Evolutionary conservation across 2,888 invertebrate genomes (phyloP).

Genomic region (Lycocerus yunnanus): DNA sequence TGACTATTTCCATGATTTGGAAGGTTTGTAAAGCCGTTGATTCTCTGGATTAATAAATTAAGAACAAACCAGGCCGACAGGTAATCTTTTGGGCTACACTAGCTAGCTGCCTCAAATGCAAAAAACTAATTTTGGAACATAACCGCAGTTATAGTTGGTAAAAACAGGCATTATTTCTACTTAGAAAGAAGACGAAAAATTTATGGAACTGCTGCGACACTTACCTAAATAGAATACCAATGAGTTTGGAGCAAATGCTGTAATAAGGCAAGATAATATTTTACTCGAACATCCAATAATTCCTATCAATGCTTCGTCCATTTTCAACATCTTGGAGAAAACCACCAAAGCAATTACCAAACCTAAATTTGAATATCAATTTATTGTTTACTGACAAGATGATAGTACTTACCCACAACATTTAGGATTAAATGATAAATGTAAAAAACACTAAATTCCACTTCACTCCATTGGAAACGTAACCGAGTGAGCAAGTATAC

Average conservation of each 20-base stretch:
- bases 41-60: too few relatives aligned
- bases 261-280: slow-evolving; percentile 47
- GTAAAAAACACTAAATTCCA: slow-evolving; percentile 54
- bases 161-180: too few relatives aligned
- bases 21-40: too few relatives aligned
- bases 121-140: too few relatives aligned
- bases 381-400: not conserved
- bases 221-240: slow-evolving; percentile 50
- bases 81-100: too few relatives aligned
- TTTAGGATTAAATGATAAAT: slow-evolving; percentile 77
- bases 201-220: not conserved
- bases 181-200: too few relatives aligned
- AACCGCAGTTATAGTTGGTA: too few relatives aligned
- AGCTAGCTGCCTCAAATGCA: too few relatives aligned
- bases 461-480: not conserved
- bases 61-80: too few relatives aligned
- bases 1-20: too few relatives aligned
- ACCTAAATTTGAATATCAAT: not conserved
- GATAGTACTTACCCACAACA: not conserved
- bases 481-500: not conserved
- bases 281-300: slow-evolving; percentile 50
- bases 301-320: slow-evolving; percentile 50
- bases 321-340: slow-evolving; percentile 45
- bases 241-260: slow-evolving; percentile 47
- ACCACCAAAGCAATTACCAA: slow-evolving; percentile 45